Percentiles rank a stretch among this genome's conserved stretches.
These are phyloP conservation scores for Augochlora pura DNA, from an alignment of 1,140 invertebrate genomes.

Conservation along the genomic window DNA sequence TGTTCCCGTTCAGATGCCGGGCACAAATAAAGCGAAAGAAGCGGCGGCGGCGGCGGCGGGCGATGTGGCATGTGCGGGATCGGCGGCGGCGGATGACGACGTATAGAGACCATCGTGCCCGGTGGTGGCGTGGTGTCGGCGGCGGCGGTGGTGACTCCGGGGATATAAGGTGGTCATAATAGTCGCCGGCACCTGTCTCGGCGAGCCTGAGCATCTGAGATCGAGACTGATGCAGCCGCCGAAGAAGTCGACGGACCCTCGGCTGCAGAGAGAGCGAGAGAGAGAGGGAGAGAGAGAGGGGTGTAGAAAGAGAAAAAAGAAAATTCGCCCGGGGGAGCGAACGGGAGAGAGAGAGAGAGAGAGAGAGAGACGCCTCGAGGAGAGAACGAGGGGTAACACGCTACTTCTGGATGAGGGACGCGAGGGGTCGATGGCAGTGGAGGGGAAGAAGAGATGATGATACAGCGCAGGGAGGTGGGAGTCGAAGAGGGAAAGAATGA, in stretches of 20 bases:
- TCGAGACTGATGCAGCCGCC: constrained; percentile 60
- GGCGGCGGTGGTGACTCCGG: constrained; percentile 49
- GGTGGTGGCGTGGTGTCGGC: constrained; percentile 14
- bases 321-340: constrained; percentile 1
- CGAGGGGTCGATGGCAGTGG: not conserved
- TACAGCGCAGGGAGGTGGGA: constrained; percentile 10
- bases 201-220: constrained; percentile 58
- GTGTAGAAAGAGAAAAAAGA: constrained; percentile 41
- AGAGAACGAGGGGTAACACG: constrained; percentile 6
- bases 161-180: constrained; percentile 66
- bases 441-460: constrained; percentile 24
- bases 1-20: constrained; percentile 60
- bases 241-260: constrained; percentile 45
- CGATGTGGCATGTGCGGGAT: constrained; percentile 61
- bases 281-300: not conserved
- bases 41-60: constrained; percentile 55
- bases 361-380: constrained; percentile 14
- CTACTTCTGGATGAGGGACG: too few relatives aligned
- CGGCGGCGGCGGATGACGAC: constrained; percentile 20
- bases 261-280: not conserved
- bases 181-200: constrained; percentile 67
- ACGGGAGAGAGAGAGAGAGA: constrained; percentile 2
- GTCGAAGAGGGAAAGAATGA: constrained; percentile 25
- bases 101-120: not conserved
- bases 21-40: constrained; percentile 65